Evolutionary conservation across 2,888 invertebrate genomes (phyloP), one percentile per base, ranked within the genome.

Genomic region (Nysson spinosus): DNA sequence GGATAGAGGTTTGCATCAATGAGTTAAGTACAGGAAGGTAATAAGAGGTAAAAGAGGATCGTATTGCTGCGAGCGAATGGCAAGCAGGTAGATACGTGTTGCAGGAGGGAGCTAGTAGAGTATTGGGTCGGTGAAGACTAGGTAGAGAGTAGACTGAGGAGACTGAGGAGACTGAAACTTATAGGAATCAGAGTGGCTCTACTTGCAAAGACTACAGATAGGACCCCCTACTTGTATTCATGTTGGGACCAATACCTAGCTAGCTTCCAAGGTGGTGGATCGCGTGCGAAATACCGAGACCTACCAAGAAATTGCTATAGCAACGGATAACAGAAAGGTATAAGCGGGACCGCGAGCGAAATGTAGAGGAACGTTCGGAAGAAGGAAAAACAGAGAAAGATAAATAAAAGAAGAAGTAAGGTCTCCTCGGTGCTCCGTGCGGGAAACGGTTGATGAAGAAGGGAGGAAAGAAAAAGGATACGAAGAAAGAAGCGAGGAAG

Each of bases 241-340:
- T 17, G 28, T 17, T 6, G 7, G 5, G 34, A 14, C 22, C 39
- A 28, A 32, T 35, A 35, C 24, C 30, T 26, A 24, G 12, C 11
- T 28, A 20, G 37, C 42, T 34, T 49, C 12, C 20, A 20, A 28
- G 68, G 37, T 49, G 51, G 60, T 43, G 54, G 58, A 64, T 78
- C 65, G 76, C 72, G 71, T 77, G 74, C 70, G 32, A 69, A 76
- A 71, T 71, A 37, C 60, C 50, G 39, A 51, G 52, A n/a, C 60
- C 49, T 19, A 16, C n/a, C 35, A 42, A 43, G 49, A 49, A 42
- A 64, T 61, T 51, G 49, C 40, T 20, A 24, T 35, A 4, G 54
- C 32, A 11, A 34, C 34, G 42, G 44, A 52, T 46, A 40, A 40
- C 22, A 24, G 26, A 16, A 5, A 7, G 12, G n/a, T 1, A 6